Evolutionary conservation across 2,888 invertebrate genomes (phyloP).

Genomic region (Malthinus seriepunctatus): DNA sequence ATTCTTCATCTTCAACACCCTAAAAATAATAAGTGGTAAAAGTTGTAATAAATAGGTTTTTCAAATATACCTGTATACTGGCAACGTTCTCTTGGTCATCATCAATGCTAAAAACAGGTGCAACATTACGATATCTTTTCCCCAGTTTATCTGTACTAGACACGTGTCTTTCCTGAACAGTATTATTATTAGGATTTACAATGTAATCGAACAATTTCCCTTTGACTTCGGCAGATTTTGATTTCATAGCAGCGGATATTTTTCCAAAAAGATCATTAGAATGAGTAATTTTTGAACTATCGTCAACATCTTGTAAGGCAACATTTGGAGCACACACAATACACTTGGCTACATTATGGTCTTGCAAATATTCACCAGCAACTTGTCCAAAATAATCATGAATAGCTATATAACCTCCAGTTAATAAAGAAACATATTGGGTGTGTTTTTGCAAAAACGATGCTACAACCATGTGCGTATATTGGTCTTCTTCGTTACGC

Average conservation of each 20-base stretch:
- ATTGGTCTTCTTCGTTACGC: conserved; percentile 90
- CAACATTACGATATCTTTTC: conserved; percentile 87
- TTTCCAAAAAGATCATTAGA: conserved; percentile 79
- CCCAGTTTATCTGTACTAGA: conserved; percentile 82
- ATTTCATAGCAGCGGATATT: conserved; percentile 84
- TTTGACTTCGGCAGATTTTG: conserved; percentile 89
- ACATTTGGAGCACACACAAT: conserved; percentile 73
- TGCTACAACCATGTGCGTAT: conserved; percentile 97
- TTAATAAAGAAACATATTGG: conserved; percentile 88
- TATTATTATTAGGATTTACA: conserved; percentile 74
- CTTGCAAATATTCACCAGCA: conserved; percentile 78
- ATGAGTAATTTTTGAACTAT: conserved; percentile 40
- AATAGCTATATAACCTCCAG: conserved; percentile 86
- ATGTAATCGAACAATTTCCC: conserved; percentile 92
- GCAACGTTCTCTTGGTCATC: conserved; percentile 74
- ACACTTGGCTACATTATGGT: conserved; percentile 81
- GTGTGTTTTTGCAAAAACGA: conserved; percentile 94
- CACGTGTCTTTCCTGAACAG: conserved; percentile 76
- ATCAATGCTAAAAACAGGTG: conserved; percentile 93
- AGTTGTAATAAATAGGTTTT: conserved; percentile 17
- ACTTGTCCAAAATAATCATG: conserved; percentile 84
- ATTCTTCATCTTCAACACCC: conserved; percentile 60
- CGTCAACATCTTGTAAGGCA: conserved; percentile 23
- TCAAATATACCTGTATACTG: conserved; percentile 52
- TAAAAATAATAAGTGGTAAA: conserved; percentile 1